These are phyloP conservation scores for Exaiptasia diaphana DNA, from an alignment of 64 coral and sea anemone species.

Conservation along the genomic window DNA sequence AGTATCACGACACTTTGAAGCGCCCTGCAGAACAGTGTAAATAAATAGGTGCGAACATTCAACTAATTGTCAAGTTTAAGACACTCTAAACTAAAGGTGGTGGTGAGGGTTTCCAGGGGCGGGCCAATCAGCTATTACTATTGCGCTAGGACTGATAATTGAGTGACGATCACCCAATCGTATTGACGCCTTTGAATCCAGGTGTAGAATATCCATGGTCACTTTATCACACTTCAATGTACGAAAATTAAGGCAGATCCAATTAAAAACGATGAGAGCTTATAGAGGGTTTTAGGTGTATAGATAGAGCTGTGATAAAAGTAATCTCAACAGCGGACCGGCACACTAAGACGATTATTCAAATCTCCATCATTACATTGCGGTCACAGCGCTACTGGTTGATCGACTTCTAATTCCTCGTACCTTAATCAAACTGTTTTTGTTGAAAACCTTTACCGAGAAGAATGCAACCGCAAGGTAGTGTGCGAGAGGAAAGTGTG, in stretches of 20 bases:
- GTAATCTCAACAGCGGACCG: no score
- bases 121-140: neutral
- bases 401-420: no score
- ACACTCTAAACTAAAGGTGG: conserved; percentile 21
- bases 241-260: conserved; percentile 4
- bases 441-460: no score
- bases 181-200: neutral
- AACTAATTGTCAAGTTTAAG: conserved; percentile 72
- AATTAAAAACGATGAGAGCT: neutral
- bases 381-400: no score
- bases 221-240: neutral
- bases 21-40: conserved; percentile 57
- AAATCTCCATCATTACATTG: neutral
- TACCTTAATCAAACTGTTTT: no score
- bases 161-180: neutral
- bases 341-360: neutral
- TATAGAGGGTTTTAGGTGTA: neutral
- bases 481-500: no score
- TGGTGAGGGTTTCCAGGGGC: conserved; percentile 4
- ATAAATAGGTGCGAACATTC: conserved; percentile 89
- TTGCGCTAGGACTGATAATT: neutral
- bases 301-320: conserved; percentile 19
- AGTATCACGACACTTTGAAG: neutral
- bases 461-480: no score
- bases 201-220: neutral